Base-by-base conservation (phyloP, 2,113 vertebrate genomes). In the Philantomba maxwellii region DNA sequence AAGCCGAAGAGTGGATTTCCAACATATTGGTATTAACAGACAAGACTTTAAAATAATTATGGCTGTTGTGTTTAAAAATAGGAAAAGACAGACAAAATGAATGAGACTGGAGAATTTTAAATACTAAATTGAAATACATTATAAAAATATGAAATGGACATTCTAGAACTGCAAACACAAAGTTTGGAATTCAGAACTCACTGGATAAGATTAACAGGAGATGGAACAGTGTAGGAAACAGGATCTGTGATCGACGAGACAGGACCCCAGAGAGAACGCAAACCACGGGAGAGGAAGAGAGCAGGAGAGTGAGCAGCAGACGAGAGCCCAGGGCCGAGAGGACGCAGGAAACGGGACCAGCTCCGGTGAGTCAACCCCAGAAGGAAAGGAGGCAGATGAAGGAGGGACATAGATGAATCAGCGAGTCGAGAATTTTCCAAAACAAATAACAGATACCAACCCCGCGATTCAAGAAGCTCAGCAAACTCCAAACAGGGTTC, bases 341-440 rank as follows among this genome's bases (percentile, higher is more conserved):
- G 47, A 10, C 25, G 0, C 25, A 0, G 13, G 0, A 66, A 15
- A 3, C 73, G 28, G n/a, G 23, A 12, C 57, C 1, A 3, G 11
- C 2, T 4, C 43, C 26, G 3, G 0, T 3, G 8, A 33, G 3
- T 17, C 51, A 36, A 7, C 4, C 91, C 58, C 45, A 25, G 4
- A 5, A 47, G 45, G 60, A 49, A 26, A 33, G 26, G 17, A 47
- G 17, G 23, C 2, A 1, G 19, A 12, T 2, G 33, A 64, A 26
- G 21, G 7, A 28, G 14, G 33, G 10, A 14, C 7, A 7, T 7
- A 36, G 3, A 14, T 14, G 43, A 19, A 51, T 10, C 51, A n/a
- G 49, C 6, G 25, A 39, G 17, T 6, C 28, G 28, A 57, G 80
- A 39, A 62, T 47, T 55, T 73, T 30, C 70, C n/a, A 14, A 51